These are phyloP conservation scores for Crotophaga sulcirostris DNA, from an alignment of 2,113 vertebrate genomes.

Conservation along the genomic window DNA sequence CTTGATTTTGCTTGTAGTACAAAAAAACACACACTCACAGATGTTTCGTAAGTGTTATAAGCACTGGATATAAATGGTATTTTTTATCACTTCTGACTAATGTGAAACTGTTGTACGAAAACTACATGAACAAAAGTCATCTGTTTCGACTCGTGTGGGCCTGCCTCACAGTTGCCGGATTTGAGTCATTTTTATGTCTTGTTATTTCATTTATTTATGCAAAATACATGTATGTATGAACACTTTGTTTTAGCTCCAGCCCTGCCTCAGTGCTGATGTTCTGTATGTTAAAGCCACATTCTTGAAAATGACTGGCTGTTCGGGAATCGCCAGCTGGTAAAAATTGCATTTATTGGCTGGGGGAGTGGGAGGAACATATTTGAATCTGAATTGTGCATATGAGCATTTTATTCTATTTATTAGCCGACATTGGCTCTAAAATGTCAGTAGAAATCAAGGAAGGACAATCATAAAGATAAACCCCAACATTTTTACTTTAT, in stretches of 20 bases:
- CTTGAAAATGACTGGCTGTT: constrained; percentile 80
- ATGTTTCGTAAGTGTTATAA: constrained; percentile 98
- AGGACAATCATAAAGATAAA: constrained; percentile 88
- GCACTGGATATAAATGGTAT: constrained; percentile 99
- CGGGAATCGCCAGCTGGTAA: constrained; percentile 80
- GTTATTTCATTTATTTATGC: constrained; percentile 99
- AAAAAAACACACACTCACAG: constrained; percentile 85
- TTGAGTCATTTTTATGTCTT: constrained; percentile 91
- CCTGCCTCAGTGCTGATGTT: constrained; percentile 81
- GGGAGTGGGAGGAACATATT: constrained; percentile 81
- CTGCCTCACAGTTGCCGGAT: constrained; percentile 92
- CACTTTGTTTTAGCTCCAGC: constrained; percentile 94
- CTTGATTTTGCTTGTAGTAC: constrained; percentile 95
- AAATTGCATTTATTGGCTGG: constrained; percentile 79
- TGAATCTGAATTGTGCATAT: constrained; percentile 86
- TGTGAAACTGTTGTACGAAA: constrained; percentile 98
- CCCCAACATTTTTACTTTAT: constrained; percentile 68
- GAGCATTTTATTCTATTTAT: constrained; percentile 93
- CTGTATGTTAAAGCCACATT: constrained; percentile 77
- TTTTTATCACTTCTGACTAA: constrained; percentile 99
- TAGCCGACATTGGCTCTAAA: constrained; percentile 94
- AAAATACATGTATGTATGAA: constrained; percentile 94
- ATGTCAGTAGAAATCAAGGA: constrained; percentile 83
- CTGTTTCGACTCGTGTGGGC: constrained; percentile 92
- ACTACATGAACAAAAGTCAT: constrained; percentile 92